Percentiles rank a stretch among this genome's conserved stretches.
These are phyloP conservation scores for Sus cebifrons DNA, from an alignment of 2,797 vertebrate genomes.

Conservation along the genomic window DNA sequence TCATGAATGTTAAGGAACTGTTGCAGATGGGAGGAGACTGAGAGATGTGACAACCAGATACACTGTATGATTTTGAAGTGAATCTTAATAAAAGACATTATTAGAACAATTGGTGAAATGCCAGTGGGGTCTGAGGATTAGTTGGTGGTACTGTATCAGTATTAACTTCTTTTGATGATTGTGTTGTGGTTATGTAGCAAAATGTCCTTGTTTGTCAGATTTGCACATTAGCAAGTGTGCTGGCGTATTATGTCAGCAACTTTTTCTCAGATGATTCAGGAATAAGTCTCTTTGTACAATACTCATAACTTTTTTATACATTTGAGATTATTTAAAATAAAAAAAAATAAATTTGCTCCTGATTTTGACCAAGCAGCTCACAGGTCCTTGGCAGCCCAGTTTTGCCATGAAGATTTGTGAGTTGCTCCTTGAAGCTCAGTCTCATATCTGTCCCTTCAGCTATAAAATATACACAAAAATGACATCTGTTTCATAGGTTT, in stretches of 20 bases:
- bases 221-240: neutral
- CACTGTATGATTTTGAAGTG: neutral
- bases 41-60: neutral
- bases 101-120: neutral
- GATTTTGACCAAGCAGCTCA: neutral
- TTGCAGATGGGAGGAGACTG: neutral
- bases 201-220: neutral
- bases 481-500: neutral
- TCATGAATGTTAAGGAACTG: neutral
- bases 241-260: neutral
- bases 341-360: neutral
- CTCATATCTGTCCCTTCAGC: neutral
- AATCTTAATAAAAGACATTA: neutral
- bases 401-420: neutral
- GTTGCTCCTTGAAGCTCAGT: neutral
- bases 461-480: neutral
- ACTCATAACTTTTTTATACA: neutral
- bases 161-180: neutral
- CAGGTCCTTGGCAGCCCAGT: neutral
- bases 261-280: neutral
- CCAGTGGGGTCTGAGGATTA: neutral
- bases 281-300: neutral
- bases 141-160: neutral
- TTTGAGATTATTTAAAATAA: neutral
- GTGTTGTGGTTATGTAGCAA: neutral